Conservation (phyloP, 2,888 invertebrate species). For the Polydesmus complanatus region DNA sequence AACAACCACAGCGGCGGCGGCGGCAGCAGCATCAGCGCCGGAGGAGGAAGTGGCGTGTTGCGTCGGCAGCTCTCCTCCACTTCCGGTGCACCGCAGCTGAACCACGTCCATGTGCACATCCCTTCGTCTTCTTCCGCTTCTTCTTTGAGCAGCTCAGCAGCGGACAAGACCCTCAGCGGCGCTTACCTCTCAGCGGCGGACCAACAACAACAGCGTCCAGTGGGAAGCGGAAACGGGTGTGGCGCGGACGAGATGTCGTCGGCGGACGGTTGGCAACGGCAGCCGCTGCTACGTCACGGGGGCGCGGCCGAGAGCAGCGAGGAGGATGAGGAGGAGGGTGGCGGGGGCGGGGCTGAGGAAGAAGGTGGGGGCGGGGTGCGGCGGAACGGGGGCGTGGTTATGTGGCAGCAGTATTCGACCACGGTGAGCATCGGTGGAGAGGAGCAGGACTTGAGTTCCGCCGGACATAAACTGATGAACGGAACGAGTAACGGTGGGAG, state of each 20-base stretch:
- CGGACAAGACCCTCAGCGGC: background rate
- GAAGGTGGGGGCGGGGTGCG: background rate
- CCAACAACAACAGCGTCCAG: constrained; percentile 1
- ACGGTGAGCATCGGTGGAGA: background rate
- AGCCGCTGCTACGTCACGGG: constrained; percentile 15
- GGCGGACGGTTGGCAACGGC: constrained; percentile 16
- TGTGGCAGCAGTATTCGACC: background rate
- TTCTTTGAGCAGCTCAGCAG: background rate
- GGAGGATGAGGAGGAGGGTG: constrained; percentile 1
- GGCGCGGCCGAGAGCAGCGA: constrained; percentile 5
- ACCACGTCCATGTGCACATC: background rate
- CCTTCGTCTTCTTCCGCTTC: background rate
- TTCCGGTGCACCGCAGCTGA: constrained; percentile 1
- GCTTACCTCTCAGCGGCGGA: constrained; percentile 5
- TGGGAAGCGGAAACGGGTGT: background rate
- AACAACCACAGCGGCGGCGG: too few species aligned
- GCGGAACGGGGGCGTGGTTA: background rate
- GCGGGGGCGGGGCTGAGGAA: background rate
- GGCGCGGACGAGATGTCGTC: background rate
- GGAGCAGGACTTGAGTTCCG: background rate
- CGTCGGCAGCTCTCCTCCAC: constrained; percentile 7
- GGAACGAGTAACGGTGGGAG: background rate
- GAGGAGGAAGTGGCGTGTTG: constrained; percentile 15
- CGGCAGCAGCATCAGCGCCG: too few species aligned
- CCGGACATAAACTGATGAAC: background rate